Conservation (phyloP, 2,797 vertebrate genomes). For the Cyclura pinguis region DNA sequence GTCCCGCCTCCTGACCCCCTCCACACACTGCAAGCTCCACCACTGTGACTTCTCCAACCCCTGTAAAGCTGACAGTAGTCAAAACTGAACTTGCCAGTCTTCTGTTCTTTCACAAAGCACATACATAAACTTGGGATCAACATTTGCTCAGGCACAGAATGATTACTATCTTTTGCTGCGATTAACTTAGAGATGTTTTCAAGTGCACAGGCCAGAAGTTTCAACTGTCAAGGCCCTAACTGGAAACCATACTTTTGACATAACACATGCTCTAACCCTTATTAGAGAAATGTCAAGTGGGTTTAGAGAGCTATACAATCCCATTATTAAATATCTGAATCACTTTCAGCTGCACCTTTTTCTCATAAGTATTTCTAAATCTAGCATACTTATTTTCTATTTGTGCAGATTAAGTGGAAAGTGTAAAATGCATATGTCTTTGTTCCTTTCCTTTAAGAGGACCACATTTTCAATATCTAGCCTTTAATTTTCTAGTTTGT, state of each 20-base stretch:
- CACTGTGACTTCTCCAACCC: not conserved
- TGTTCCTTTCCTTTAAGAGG: constrained; percentile 9
- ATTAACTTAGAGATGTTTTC: not conserved
- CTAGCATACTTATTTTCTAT: constrained; percentile 38
- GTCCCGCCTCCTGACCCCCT: no score
- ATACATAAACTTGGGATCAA: not conserved
- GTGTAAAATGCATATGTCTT: constrained; percentile 53
- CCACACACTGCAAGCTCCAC: no score
- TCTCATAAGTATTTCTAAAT: constrained; percentile 42
- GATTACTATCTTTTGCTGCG: constrained; percentile 15
- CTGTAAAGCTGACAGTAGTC: not conserved
- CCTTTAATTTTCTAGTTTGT: constrained; percentile 52
- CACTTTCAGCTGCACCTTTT: constrained; percentile 42
- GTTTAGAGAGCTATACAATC: not conserved
- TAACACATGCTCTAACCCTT: constrained; percentile 26
- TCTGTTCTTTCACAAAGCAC: not conserved
- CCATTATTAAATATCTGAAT: constrained; percentile 42
- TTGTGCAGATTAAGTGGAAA: constrained; percentile 45
- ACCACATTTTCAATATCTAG: constrained; percentile 39
- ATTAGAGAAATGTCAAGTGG: constrained; percentile 4
- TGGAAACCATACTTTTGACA: constrained; percentile 8
- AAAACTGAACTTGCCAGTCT: not conserved
- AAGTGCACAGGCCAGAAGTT: not conserved
- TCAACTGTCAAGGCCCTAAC: constrained; percentile 21
- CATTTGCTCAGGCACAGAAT: not conserved